Base-by-base conservation (phyloP, 2,888 invertebrate species). In the Zelleria hepariella region DNA sequence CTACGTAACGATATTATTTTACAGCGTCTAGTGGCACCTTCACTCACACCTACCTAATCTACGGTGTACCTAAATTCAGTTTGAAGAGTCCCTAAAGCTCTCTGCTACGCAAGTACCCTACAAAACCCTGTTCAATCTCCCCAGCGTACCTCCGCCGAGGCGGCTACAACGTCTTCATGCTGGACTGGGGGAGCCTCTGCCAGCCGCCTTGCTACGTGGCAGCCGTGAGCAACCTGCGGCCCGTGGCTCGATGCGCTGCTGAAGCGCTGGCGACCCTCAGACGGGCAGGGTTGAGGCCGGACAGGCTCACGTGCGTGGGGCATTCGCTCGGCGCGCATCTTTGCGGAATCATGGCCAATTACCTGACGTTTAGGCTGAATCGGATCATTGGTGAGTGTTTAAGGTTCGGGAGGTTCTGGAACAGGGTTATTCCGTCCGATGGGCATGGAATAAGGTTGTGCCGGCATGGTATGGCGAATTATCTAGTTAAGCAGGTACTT, bases 311-410 rank as follows among this genome's bases (percentile, higher is more conserved):
- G 0, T 95, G 95, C 73, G 93, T 95, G 1, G 95, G 95, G 0
- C 95, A 95, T 79, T 94, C 93, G 4, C 82, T 93, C 49, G 95
- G 95, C 0, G 94, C 94, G 0, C 95, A 95, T 71, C 80, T 94
- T 59, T 95, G 95, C 67, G 95, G 95, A 8, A 90, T 94, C 61
- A 92, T 94, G 66, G 91, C 94, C 0, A 93, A 93, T 73, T 93
- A 91, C 70, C 82, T 95, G 51, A 90, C 91, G 27, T 95, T 95
- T 78, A 83, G 94, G 27, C 87, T 94, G 67, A 92, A 94, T 70
- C 87, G 93, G 63, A 94, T 95, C 62, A 91, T 95, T 59, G 95
- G 92, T 91, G 71, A 68, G 79, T 67, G 20, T 52, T n/a, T n/a
- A n/a, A n/a, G n/a, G n/a, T n/a, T n/a, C n/a, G n/a, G n/a, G 10